Base-by-base conservation (phyloP, 2,888 invertebrate genomes). In the Ennomos quercinarius region DNA sequence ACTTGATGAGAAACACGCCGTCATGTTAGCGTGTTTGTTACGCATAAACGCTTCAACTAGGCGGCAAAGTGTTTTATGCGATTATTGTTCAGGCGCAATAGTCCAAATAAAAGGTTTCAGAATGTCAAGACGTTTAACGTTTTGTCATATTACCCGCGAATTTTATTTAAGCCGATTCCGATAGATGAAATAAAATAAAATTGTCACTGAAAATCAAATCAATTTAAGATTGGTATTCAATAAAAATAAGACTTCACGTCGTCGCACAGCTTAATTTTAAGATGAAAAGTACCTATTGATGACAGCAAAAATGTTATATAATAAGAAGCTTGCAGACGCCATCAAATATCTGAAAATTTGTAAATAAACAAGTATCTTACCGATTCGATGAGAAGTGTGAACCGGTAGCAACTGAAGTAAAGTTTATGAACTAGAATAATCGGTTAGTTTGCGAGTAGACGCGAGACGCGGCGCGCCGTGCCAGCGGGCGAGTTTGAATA, bases 351-450 rank as follows among this genome's bases (percentile, higher is more conserved):
- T 49, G 41, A 27, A 40, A 49, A 39, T 39, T 44, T 12, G 68
- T 79, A 81, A 83, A 80, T 72, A 81, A 80, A 6, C 27, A 27
- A 4, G 74, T 73, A 61, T 71, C 89, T 89, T 84, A 89, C 89
- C 89, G 78, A 76, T 72, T 71, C 68, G 77, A 61, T 60, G 78
- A 63, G 76, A 76, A 75, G 80, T 73, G 68, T 73, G 71, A 48
- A 10, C 34, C 73, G 75, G 58, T 56, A 68, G 66, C 68, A 70
- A 68, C 64, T 59, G 69, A 70, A 69, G 71, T 64, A 75, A 80
- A 81, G 74, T 81, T 82, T 77, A 63, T 65, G 63, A 45, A 41
- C 41, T 34, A 43, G 17, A 10, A n/a, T 36, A 37, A 10, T n/a
- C 17, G 42, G 45, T 35, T 36, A 37, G 42, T 35, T 63, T 66